Conservation (phyloP, 1,140 invertebrate genomes). For the Nephotettix cincticeps region DNA sequence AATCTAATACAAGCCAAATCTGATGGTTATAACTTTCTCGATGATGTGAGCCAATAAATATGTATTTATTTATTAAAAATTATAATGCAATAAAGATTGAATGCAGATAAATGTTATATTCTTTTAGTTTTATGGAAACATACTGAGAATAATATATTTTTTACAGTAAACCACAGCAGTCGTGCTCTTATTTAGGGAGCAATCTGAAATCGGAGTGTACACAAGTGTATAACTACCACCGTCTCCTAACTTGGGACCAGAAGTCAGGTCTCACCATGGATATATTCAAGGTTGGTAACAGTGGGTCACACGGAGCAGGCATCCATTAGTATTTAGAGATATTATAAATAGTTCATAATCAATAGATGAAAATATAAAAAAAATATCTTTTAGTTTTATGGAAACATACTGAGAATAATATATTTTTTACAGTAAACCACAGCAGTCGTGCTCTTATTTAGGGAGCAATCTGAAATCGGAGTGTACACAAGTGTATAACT, state of each 20-base stretch:
- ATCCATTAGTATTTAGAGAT: no score
- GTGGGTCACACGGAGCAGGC: no score
- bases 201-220: constrained; percentile 79
- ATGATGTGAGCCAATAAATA: no score
- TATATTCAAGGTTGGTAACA: constrained; percentile 83
- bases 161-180: constrained; percentile 67
- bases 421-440: constrained; percentile 62
- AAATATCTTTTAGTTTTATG: no score
- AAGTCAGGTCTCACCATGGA: constrained; percentile 80
- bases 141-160: constrained; percentile 26
- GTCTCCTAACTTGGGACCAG: constrained; percentile 80
- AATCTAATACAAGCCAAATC: no score
- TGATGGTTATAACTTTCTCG: no score
- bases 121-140: no score
- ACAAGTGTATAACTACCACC: constrained; percentile 84
- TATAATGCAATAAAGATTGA: no score
- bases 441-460: constrained; percentile 73
- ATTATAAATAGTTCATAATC: no score
- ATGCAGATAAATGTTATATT: no score
- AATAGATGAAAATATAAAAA: no score
- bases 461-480: constrained; percentile 78
- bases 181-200: constrained; percentile 76
- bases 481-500: constrained; percentile 83
- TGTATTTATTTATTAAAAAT: no score
- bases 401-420: background rate